Base-by-base conservation (phyloP, 1,140 invertebrate genomes). In the Ephestia elutella region DNA sequence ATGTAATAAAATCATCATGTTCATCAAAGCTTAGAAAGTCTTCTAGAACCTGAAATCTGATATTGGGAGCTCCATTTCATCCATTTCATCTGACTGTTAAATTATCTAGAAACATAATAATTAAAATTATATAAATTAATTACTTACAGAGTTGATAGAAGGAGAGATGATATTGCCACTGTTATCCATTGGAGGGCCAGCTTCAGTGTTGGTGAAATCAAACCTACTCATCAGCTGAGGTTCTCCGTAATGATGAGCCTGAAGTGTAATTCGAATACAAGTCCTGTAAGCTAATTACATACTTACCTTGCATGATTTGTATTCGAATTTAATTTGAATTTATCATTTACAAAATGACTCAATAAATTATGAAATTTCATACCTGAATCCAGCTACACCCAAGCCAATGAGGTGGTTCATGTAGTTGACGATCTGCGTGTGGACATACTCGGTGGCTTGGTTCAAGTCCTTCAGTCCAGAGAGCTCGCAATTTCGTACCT, bases 361-460 rank as follows among this genome's bases (percentile, higher is more conserved):
- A n/a, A n/a, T n/a, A n/a, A n/a, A n/a, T n/a, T n/a, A n/a, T n/a
- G n/a, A n/a, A 25, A 8, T 28, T 28, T 28, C 25, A 62, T 76
- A 86, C 80, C 93, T 90, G 81, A 96, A 95, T 49, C 96, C 96
- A 77, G 95, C 95, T 4, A 97, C 94, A 17, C 96, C 96, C 49
- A 92, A 72, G 38, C 92, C 91, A 51, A 96, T 92, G 0, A 95
- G 82, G 19, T 89, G 85, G 80, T 96, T 96, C 75, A 96, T 72
- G 71, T 92, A 94, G 0, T 91, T 91, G 17, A 92, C 82, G 19
- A 96, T 92, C 79, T 92, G 93, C 0, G 78, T 78, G 55, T 92
- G 88, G 0, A 97, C 95, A 64, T 94, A 91, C 48, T 92, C 90
- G 0, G 74, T 69, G 0, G 80, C 78, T 67, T 93, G 92, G 75